A percentile compares a stretch with the other conserved stretches of the same genome.
These are phyloP conservation scores for Phasia obesa DNA, from an alignment of 2,888 invertebrate genomes.

Conservation along the genomic window DNA sequence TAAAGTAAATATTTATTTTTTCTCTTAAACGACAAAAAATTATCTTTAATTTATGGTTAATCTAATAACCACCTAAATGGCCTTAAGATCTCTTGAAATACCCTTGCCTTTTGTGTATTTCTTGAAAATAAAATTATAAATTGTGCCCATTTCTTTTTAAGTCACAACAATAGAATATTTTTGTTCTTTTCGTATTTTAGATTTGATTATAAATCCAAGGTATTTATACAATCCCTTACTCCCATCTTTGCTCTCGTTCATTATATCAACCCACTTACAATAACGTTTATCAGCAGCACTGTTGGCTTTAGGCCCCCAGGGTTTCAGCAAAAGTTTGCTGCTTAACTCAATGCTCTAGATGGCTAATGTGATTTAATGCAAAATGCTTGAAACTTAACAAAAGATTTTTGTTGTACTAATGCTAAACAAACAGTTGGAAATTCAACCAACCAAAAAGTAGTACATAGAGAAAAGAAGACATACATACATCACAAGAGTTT, in stretches of 20 bases:
- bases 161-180: neutral
- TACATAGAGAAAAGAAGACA: neutral
- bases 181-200: neutral
- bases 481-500: no score
- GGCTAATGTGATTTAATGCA: constrained; percentile 2
- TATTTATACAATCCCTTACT: neutral
- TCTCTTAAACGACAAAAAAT: no score
- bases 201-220: constrained; percentile 2
- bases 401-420: neutral
- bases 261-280: neutral
- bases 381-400: constrained; percentile 27
- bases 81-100: no score
- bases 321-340: constrained; percentile 1
- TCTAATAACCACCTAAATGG: no score
- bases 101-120: neutral
- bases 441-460: neutral
- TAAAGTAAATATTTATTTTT: no score
- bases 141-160: constrained; percentile 4
- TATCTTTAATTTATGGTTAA: no score
- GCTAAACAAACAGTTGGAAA: constrained; percentile 17
- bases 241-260: neutral
- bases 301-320: neutral
- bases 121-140: neutral
- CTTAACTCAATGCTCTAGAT: constrained; percentile 14
- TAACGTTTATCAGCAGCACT: neutral